Evolutionary conservation across 1,140 invertebrate genomes (phyloP).

Genomic region (Pseudomyrmex gracilis): DNA sequence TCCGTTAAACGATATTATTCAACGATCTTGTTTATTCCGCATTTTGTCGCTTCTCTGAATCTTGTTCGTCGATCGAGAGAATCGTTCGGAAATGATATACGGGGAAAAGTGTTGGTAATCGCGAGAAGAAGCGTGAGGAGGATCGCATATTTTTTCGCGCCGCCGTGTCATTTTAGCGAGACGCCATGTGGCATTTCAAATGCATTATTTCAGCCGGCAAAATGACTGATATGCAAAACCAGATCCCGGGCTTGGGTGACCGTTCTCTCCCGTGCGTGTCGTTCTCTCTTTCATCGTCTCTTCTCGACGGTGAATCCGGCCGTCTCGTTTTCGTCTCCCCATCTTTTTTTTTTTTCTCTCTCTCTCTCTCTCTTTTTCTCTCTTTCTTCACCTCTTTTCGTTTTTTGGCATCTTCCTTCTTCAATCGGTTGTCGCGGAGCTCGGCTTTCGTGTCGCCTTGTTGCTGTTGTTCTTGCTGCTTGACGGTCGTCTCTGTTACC

Average conservation of each 20-base stretch:
- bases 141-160: constrained; percentile 76
- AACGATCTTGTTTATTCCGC: neutral
- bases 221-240: constrained; percentile 83
- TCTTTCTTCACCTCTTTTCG: constrained; percentile 30
- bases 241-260: constrained; percentile 63
- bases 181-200: constrained; percentile 84
- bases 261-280: constrained; percentile 53
- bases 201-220: constrained; percentile 84
- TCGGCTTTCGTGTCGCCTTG: constrained; percentile 55
- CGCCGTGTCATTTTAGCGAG: constrained; percentile 83
- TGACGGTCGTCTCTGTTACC: constrained; percentile 51
- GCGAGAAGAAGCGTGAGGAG: constrained; percentile 43
- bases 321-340: constrained; percentile 7
- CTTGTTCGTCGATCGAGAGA: constrained; percentile 24
- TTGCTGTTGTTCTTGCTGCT: constrained; percentile 49
- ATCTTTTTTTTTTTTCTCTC: constrained; percentile 30
- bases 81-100: neutral
- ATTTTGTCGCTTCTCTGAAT: neutral
- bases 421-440: constrained; percentile 53
- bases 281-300: constrained; percentile 24
- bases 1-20: neutral
- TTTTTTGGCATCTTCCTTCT: constrained; percentile 37
- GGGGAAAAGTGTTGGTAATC: constrained; percentile 45
- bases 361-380: constrained; percentile 12
- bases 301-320: constrained; percentile 35